A percentile compares a stretch with the other conserved stretches of the same genome.
These are phyloP conservation scores for Rhinopomastus cyanomelas DNA, from an alignment of 2,113 vertebrate genomes.

Conservation along the genomic window DNA sequence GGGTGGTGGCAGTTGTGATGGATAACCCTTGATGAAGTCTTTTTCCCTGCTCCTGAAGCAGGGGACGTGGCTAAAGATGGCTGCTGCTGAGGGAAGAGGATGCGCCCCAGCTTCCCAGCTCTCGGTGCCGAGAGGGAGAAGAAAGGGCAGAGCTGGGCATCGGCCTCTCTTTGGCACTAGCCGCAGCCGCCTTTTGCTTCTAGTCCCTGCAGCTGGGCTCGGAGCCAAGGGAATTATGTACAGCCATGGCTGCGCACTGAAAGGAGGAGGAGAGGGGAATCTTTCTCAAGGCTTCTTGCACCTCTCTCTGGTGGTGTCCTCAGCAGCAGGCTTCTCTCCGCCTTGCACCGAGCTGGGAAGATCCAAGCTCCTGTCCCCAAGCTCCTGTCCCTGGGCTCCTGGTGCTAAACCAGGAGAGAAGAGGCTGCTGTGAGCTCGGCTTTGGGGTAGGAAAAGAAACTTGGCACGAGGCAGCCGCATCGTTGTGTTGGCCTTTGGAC, in stretches of 20 bases:
- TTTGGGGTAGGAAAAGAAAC: background rate
- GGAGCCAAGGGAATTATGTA: conserved; percentile 50
- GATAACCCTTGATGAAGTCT: background rate
- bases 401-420: fast-evolving
- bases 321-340: background rate
- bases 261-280: conserved; percentile 12
- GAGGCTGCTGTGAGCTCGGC: background rate
- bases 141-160: conserved; percentile 62
- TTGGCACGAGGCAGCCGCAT: background rate
- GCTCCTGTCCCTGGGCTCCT: fast-evolving
- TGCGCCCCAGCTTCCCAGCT: conserved; percentile 57
- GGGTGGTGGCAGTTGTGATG: background rate
- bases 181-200: conserved; percentile 56
- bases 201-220: conserved; percentile 46
- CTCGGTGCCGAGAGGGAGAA: background rate
- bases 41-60: background rate
- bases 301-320: background rate
- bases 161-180: conserved; percentile 46
- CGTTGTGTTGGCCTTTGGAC: background rate
- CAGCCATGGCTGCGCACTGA: conserved; percentile 8
- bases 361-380: background rate
- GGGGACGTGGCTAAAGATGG: conserved; percentile 34
- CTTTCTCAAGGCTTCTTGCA: conserved; percentile 17
- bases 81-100: conserved; percentile 49
- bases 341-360: background rate